Percentiles rank a stretch among this genome's conserved stretches.
Conservation (phyloP, 2,888 invertebrate genomes). For the Fabriciana adippe region DNA sequence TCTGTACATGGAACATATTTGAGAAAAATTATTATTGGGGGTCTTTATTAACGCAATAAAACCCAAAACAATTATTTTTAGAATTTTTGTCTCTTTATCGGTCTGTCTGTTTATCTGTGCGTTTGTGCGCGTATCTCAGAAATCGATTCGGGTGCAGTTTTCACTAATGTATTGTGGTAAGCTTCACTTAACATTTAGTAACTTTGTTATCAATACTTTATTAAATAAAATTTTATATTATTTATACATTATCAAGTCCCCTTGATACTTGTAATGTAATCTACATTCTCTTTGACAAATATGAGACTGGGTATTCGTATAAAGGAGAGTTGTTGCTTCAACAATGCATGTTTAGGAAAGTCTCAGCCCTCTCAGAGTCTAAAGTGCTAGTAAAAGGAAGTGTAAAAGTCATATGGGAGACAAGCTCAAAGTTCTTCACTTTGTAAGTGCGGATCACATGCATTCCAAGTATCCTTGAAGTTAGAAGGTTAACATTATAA, state of each 20-base stretch:
- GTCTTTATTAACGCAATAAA: no score
- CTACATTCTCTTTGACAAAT: constrained; percentile 11
- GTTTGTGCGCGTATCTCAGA: neutral
- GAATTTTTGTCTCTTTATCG: no score
- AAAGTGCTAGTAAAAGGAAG: constrained; percentile 39
- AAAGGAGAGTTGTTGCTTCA: constrained; percentile 22
- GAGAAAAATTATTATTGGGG: no score
- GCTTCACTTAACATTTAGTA: no score
- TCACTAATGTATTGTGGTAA: no score
- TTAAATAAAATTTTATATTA: no score
- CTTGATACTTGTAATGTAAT: neutral
- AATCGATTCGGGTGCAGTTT: no score
- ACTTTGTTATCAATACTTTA: no score
- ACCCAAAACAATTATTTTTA: no score
- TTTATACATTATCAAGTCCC: neutral
- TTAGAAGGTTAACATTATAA: constrained; percentile 3
- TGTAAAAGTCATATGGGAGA: constrained; percentile 45
- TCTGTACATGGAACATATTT: no score
- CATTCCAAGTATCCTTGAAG: neutral
- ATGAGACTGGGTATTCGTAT: neutral
- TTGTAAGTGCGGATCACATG: constrained; percentile 13
- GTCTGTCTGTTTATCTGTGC: neutral
- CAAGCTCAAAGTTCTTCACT: constrained; percentile 23
- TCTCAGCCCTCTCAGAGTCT: constrained; percentile 19
- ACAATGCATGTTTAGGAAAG: constrained; percentile 29